Evolutionary conservation across 2,797 vertebrate genomes (phyloP).

Genomic region (Molossus molossus): DNA sequence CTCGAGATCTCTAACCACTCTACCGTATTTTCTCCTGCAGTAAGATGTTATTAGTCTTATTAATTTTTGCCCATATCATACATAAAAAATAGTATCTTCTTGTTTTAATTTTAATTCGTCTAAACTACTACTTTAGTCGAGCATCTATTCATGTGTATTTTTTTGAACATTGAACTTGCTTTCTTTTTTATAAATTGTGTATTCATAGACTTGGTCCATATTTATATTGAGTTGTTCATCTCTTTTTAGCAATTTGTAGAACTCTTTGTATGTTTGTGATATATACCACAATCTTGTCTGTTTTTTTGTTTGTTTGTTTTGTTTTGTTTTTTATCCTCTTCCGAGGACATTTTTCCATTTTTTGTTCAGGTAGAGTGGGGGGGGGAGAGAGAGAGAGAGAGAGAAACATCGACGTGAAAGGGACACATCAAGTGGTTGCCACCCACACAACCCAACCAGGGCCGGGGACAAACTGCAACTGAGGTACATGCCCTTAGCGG

Average conservation of each 20-base stretch:
- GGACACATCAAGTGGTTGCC: no score
- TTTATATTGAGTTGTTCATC: constrained; percentile 1
- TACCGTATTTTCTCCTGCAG: background rate
- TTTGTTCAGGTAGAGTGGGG: no score
- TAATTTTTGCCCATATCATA: constrained; percentile 37
- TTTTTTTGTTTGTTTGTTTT: no score
- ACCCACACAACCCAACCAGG: no score
- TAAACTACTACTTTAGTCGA: constrained; percentile 5
- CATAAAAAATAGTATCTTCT: background rate
- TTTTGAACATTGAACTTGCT: background rate
- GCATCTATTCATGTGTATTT: background rate
- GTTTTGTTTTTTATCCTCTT: no score
- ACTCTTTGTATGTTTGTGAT: constrained; percentile 19
- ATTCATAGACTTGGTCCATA: background rate
- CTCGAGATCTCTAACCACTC: background rate
- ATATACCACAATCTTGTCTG: background rate
- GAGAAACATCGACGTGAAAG: no score
- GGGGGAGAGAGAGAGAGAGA: no score
- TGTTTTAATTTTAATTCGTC: constrained; percentile 13
- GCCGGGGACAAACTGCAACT: no score
- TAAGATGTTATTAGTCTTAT: constrained; percentile 15
- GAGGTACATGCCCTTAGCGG: no score
- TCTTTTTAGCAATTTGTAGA: background rate
- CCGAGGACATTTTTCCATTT: no score
- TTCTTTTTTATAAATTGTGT: constrained; percentile 26